Base-by-base conservation (phyloP, 2,113 vertebrate species). In the Galemys pyrenaicus region DNA sequence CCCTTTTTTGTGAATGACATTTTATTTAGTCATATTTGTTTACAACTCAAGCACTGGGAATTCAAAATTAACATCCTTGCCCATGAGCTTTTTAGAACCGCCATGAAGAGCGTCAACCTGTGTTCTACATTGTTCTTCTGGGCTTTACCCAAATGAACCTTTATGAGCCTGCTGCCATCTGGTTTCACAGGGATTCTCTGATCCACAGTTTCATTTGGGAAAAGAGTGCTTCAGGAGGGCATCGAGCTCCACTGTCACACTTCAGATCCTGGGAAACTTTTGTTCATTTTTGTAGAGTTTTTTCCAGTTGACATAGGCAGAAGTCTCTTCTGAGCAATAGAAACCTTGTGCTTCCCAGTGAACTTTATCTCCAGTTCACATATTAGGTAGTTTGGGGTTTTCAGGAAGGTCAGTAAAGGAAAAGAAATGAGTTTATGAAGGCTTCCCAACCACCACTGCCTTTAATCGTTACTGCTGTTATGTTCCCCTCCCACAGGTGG, bases 81-180 rank as follows among this genome's bases (percentile, higher is more conserved):
- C 98, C 96, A 98, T 98, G 97, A 99, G 99, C 97, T 99, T 99
- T 98, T 99, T 99, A 98, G 99, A 99, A 97, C 99, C 98, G 95
- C 98, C 98, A 98, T 99, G 98, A 98, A 51, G 99, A 85, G 99
- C 99, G 97, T 99, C 98, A 93, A 99, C 99, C 98, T 99, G 98
- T 99, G 99, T 98, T 99, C 99, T 87, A 99, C 98, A 92, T 99
- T 99, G 98, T 99, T 99, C 98, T 99, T 98, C 97, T 99, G 99
- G 49, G 98, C 99, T 98, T 99, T 99, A 98, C 99, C 99, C 98
- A 99, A 98, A 87, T 99, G 99, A 91, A 99, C 99, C 98, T 99
- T 99, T 98, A 99, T 96, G 17, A 54, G 51, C 51, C 17, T 15
- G 51, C 17, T 54, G 51, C 17, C 17, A 19, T 54, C 51, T 3